Conservation (phyloP, 2,888 invertebrate species). For the Chymomyza procnemis region DNA sequence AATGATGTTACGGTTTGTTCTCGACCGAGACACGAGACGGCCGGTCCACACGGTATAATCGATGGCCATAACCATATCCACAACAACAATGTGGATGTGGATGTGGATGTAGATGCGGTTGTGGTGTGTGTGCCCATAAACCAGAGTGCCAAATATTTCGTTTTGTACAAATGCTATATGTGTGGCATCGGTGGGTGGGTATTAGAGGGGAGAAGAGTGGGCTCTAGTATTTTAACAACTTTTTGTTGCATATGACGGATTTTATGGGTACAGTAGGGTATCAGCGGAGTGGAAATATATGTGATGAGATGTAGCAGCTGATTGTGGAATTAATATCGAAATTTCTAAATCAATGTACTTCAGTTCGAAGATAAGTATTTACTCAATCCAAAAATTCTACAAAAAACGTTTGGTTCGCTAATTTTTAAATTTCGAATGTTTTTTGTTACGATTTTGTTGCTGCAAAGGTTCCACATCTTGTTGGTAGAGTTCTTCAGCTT, state of each 20-base stretch:
- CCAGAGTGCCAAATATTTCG: constrained; percentile 18
- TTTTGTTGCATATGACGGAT: constrained; percentile 15
- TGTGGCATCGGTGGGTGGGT: neutral
- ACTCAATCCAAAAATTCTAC: too few relatives aligned
- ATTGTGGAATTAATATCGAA: too few relatives aligned
- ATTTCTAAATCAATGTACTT: too few relatives aligned
- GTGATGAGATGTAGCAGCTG: too few relatives aligned
- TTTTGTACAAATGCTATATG: neutral
- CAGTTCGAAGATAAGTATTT: too few relatives aligned
- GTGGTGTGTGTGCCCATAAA: too few relatives aligned
- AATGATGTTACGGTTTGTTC: neutral
- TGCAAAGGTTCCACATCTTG: too few relatives aligned
- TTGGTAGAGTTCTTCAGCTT: too few relatives aligned
- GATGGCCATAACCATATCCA: neutral
- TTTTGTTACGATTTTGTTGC: too few relatives aligned
- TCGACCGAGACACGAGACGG: neutral
- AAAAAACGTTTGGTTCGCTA: too few relatives aligned
- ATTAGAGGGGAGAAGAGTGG: neutral
- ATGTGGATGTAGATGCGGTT: too few relatives aligned
- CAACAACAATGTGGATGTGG: constrained; percentile 5
- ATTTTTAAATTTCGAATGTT: too few relatives aligned
- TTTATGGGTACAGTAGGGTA: constrained; percentile 1
- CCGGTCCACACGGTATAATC: neutral
- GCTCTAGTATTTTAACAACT: constrained; percentile 14
- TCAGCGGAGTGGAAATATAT: neutral